Conservation (phyloP, 2,888 invertebrate species). For the Trichogramma evanescens region DNA sequence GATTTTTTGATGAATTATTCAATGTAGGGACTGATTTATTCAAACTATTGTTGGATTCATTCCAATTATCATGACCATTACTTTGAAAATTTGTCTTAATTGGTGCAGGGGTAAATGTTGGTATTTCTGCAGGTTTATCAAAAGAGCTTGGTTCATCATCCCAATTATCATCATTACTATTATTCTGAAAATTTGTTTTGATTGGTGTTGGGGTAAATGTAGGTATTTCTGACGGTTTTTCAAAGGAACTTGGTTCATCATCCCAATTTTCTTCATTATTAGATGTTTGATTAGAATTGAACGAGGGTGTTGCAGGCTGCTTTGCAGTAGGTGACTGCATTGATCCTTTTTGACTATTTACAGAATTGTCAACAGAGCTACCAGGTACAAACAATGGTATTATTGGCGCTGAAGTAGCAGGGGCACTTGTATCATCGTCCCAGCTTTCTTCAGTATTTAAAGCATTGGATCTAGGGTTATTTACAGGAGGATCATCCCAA, state of each 20-base stretch:
- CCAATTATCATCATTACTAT: not conserved
- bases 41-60: no score
- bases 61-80: no score
- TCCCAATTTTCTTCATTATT: slow-evolving; percentile 16
- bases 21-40: no score
- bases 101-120: no score
- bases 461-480: not conserved
- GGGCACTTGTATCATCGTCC: not conserved
- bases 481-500: slow-evolving; percentile 8
- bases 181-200: not conserved
- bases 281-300: not conserved
- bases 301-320: not conserved
- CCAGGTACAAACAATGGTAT: not conserved
- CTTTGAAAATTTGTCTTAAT: no score
- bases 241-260: not conserved
- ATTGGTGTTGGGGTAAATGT: not conserved
- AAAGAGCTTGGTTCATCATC: not conserved
- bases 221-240: not conserved
- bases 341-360: not conserved
- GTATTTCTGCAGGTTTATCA: not conserved
- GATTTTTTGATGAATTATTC: no score
- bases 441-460: slow-evolving; percentile 3
- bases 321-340: not conserved
- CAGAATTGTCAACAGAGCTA: not conserved
- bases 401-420: not conserved